Percentiles rank a stretch among this genome's conserved stretches.
Evolutionary conservation across 1,140 invertebrate species (phyloP).

Genomic region (Charaxes varanes): DNA sequence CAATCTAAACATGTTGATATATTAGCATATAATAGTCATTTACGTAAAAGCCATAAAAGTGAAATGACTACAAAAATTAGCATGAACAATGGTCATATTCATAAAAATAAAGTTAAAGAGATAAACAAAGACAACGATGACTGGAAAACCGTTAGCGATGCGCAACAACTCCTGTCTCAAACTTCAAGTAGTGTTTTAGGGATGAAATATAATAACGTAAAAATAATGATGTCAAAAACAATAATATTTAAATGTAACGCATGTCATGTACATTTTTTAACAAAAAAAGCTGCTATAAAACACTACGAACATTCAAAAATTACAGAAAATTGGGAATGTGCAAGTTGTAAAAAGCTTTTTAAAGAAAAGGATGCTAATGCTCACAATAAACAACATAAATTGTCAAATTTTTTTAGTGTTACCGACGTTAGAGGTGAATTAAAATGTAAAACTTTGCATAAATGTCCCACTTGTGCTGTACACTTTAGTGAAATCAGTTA

Average conservation of each 20-base stretch:
- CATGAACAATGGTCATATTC: neutral
- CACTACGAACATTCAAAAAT: constrained; percentile 37
- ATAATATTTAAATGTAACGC: constrained; percentile 37
- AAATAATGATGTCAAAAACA: constrained; percentile 23
- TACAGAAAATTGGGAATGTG: constrained; percentile 42
- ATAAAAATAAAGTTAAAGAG: neutral
- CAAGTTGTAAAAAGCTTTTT: constrained; percentile 33
- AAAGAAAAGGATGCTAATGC: constrained; percentile 32
- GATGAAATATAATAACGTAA: no score
- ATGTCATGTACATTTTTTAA: constrained; percentile 45
- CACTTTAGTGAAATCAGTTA: constrained; percentile 32
- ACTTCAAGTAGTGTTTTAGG: no score
- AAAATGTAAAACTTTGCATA: constrained; percentile 28
- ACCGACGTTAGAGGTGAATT: constrained; percentile 22
- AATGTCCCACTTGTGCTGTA: constrained; percentile 36
- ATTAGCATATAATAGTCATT: constrained; percentile 32
- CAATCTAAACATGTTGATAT: constrained; percentile 11
- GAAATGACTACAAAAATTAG: constrained; percentile 8
- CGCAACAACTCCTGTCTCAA: no score
- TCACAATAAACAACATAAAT: constrained; percentile 41
- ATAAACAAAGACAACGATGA: neutral
- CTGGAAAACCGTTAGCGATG: no score
- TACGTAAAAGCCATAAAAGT: constrained; percentile 24
- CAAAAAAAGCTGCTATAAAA: constrained; percentile 26
- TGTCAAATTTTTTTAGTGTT: constrained; percentile 27